Base-by-base conservation (phyloP, 2,797 vertebrate species). In the Galaxias olidus region DNA sequence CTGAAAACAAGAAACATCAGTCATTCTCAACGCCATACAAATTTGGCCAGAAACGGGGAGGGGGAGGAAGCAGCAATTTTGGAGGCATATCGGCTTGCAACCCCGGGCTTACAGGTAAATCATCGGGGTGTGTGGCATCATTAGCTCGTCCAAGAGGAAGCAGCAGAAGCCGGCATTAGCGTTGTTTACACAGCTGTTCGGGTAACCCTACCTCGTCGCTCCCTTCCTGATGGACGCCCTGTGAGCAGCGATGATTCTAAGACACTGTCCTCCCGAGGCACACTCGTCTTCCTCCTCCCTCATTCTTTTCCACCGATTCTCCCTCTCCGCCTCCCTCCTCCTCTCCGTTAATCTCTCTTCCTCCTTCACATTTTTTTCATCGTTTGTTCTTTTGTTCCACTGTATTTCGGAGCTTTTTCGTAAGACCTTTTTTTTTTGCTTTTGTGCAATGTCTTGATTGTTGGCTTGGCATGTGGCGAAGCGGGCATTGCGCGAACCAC, bases 111-210 rank as follows among this genome's bases (percentile, higher is more conserved):
- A 69, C 59, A 61, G 68, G 66, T 73, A 66, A 79, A 66, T 76
- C 76, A 71, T 61, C 58, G 71, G 76, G 82, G 78, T 83, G 49
- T 65, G 68, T 74, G 76, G 75, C 80, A 71, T 83, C 82, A 84
- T 87, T 87, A 85, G 82, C 79, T 68, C 65, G 69, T 51, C 66
- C 41, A 7, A 40, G 71, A 73, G 66, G 40, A 75, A 60, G 65
- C 82, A 85, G 83, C 83, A 83, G 87, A 78, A 59, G 77, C 61
- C 79, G 80, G 86, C 80, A 86, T 88, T 86, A 88, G 79, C 80
- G 72, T 59, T 86, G 85, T 90, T 88, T 88, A 77, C 82, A 84
- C 88, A 90, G 89, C 84, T 89, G 88, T 83, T 87, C 81, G 87
- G 87, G 87, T 86, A 88, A 88, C 83, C 75, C 84, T 83, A 86